Conservation (phyloP, 1,140 invertebrate species). For the Trachelipus rathkii region DNA sequence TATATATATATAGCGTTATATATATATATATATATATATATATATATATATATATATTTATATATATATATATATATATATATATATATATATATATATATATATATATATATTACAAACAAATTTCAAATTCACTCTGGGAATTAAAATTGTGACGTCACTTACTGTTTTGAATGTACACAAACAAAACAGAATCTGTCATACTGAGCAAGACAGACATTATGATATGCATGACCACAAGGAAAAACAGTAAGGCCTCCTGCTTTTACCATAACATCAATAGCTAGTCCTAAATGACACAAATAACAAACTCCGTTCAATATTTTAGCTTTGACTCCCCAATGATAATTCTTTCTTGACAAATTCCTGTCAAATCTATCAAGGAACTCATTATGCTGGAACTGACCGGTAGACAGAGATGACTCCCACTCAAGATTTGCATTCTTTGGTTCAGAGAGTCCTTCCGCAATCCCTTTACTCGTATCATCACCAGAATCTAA, state of each 20-base stretch:
- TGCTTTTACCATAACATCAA: not conserved
- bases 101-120: not conserved
- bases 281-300: not conserved
- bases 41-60: slow-evolving; percentile 1
- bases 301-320: not conserved
- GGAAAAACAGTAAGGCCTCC: not conserved
- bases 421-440: too few species aligned
- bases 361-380: too few species aligned
- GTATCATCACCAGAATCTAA: too few species aligned
- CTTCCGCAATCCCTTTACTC: too few species aligned
- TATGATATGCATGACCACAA: not conserved
- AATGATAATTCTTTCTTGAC: not conserved
- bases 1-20: not conserved
- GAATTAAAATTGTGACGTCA: not conserved
- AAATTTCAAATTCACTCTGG: not conserved
- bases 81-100: not conserved
- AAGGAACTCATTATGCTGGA: too few species aligned
- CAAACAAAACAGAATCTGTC: not conserved
- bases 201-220: not conserved
- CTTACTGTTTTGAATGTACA: not conserved
- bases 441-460: too few species aligned
- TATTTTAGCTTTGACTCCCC: not conserved
- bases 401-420: too few species aligned
- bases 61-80: slow-evolving; percentile 5
- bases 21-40: slow-evolving; percentile 5